These are phyloP conservation scores for Lacanobia wlatinum DNA, from an alignment of 2,888 invertebrate genomes.

Conservation along the genomic window DNA sequence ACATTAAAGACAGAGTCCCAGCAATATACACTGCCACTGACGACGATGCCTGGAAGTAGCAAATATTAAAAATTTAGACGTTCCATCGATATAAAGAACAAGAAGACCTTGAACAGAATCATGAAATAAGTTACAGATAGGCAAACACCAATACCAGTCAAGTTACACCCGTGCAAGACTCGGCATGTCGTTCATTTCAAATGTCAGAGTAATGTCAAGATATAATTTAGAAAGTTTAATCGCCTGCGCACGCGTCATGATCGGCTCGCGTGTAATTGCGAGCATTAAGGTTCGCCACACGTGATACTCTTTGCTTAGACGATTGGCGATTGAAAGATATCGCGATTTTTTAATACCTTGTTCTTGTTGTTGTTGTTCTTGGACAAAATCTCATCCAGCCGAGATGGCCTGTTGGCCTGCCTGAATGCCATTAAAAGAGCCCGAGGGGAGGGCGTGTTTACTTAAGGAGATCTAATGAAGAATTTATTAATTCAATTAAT, in stretches of 20 bases:
- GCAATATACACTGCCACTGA: no score
- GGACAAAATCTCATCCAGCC: no score
- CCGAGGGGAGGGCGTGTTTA: no score
- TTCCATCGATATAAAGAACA: no score
- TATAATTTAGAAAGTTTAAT: constrained; percentile 66
- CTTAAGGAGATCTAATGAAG: no score
- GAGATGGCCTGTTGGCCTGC: no score
- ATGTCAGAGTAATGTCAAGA: constrained; percentile 64
- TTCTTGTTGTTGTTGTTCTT: no score
- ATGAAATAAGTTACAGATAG: not conserved
- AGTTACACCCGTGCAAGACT: constrained; percentile 47
- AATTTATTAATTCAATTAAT: no score
- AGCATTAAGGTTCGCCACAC: constrained; percentile 39
- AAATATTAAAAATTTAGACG: no score
- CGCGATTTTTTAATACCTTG: not conserved
- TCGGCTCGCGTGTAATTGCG: constrained; percentile 54
- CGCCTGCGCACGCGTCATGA: constrained; percentile 56
- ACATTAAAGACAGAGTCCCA: not conserved
- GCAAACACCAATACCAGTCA: constrained; percentile 20
- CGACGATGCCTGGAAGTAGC: no score
- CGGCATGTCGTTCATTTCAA: constrained; percentile 49
- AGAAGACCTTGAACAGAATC: not conserved
- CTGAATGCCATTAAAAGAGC: no score
- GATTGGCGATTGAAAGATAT: not conserved
- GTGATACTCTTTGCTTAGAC: not conserved